phyloP scores from a whole-genome alignment of 2,113 vertebrate genomes.

The Lichenostomus cassidix region DNA sequence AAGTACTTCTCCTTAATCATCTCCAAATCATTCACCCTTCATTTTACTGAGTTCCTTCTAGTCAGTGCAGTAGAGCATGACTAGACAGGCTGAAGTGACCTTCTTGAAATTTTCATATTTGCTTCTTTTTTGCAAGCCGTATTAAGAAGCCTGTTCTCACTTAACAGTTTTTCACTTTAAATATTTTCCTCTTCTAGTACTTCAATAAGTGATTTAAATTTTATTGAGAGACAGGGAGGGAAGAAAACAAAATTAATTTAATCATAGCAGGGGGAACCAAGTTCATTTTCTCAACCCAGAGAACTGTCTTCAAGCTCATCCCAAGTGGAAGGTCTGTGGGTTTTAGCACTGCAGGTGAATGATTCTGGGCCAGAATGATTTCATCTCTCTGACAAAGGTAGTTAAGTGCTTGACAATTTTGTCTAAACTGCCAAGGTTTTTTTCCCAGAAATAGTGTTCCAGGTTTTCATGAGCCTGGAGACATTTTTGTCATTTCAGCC shows the following conservation, averaged over 20 bases:
- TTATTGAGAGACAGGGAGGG: neutral
- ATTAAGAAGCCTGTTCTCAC: neutral
- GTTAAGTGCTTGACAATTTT: slow-evolving; percentile 59
- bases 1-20: neutral
- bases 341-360: slow-evolving; percentile 11
- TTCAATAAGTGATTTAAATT: neutral
- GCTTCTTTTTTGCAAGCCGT: neutral
- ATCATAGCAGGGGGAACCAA: neutral
- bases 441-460: slow-evolving; percentile 21
- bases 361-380: neutral
- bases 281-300: neutral
- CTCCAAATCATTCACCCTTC: neutral
- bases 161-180: neutral
- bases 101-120: neutral
- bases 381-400: slow-evolving; percentile 29
- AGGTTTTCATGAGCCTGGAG: slow-evolving; percentile 48
- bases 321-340: neutral
- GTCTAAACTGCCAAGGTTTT: slow-evolving; percentile 45
- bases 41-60: neutral
- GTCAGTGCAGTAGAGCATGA: neutral
- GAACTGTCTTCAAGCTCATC: neutral
- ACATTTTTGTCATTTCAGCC: slow-evolving; percentile 65
- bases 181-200: neutral
- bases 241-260: neutral
- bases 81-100: neutral